phyloP scores from a whole-genome alignment of 2,797 vertebrate species.

The Falco concolor region DNA sequence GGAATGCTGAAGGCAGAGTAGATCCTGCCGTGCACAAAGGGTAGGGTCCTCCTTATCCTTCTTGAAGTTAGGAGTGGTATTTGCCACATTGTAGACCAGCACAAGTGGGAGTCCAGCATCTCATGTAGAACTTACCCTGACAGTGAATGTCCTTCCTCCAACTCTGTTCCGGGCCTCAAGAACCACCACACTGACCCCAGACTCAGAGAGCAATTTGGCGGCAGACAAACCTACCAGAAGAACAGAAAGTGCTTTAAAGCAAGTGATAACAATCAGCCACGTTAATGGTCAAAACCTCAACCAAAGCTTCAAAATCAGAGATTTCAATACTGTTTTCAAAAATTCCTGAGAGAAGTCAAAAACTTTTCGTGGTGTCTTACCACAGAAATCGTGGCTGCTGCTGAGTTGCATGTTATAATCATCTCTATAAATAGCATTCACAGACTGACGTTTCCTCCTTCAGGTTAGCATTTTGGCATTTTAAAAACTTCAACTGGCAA shows the following conservation, averaged over 20 bases:
- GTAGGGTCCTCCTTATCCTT: neutral
- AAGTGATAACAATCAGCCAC: neutral
- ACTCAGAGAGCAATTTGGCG: conserved; percentile 76
- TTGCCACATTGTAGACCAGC: rapidly evolving
- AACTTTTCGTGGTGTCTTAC: neutral
- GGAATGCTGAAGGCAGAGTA: neutral
- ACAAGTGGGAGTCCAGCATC: neutral
- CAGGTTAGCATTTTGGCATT: neutral
- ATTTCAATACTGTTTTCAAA: neutral
- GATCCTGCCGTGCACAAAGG: neutral
- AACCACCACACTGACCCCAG: conserved; percentile 74
- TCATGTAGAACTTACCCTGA: conserved; percentile 68
- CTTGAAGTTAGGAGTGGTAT: neutral
- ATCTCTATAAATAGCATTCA: neutral
- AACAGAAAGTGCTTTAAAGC: neutral
- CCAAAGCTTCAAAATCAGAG: neutral
- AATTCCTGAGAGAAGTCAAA: neutral
- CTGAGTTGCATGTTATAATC: neutral
- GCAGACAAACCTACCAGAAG: conserved; percentile 76
- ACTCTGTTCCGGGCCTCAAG: conserved; percentile 80
- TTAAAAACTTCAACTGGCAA: neutral
- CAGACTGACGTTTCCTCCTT: neutral
- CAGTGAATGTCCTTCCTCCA: conserved; percentile 80
- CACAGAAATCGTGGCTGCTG: neutral
- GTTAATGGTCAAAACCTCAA: neutral